A percentile compares a stretch with the other conserved stretches of the same genome.
Evolutionary conservation across 2,797 vertebrate genomes (phyloP).

Genomic region (Sarcoramphus papa): DNA sequence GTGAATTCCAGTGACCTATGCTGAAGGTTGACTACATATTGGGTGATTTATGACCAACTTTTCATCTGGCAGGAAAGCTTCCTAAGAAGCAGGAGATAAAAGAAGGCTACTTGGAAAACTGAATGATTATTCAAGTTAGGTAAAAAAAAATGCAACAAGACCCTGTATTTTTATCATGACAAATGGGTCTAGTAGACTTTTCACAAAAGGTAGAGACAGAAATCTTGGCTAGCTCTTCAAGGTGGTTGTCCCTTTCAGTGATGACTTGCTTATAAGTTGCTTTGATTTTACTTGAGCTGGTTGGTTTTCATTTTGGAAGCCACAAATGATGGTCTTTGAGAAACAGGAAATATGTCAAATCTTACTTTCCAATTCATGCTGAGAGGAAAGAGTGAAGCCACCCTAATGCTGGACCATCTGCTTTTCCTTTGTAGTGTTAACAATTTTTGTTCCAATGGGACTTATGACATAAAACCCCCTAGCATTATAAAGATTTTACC

Average conservation of each 20-base stretch:
- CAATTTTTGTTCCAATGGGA: background rate
- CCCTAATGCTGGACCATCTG: background rate
- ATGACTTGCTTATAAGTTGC: accelerated
- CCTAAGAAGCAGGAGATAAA: background rate
- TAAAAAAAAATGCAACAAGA: background rate
- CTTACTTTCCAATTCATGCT: background rate
- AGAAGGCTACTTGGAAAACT: background rate
- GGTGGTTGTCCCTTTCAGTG: background rate
- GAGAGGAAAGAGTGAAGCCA: background rate
- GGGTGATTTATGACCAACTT: background rate
- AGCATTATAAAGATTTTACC: background rate
- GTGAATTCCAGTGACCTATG: background rate
- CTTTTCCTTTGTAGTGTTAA: background rate
- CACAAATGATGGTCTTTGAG: background rate
- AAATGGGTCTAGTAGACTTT: background rate
- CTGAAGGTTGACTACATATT: background rate
- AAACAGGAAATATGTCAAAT: background rate
- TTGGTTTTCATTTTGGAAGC: background rate
- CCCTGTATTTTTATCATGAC: background rate
- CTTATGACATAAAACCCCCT: accelerated
- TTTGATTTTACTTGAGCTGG: background rate
- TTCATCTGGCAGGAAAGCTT: background rate
- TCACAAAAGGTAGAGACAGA: background rate
- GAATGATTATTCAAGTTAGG: background rate
- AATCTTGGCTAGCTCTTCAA: background rate